Base-by-base conservation (phyloP, 2,797 vertebrate genomes). In the Parotocinclus haroldoi region DNA sequence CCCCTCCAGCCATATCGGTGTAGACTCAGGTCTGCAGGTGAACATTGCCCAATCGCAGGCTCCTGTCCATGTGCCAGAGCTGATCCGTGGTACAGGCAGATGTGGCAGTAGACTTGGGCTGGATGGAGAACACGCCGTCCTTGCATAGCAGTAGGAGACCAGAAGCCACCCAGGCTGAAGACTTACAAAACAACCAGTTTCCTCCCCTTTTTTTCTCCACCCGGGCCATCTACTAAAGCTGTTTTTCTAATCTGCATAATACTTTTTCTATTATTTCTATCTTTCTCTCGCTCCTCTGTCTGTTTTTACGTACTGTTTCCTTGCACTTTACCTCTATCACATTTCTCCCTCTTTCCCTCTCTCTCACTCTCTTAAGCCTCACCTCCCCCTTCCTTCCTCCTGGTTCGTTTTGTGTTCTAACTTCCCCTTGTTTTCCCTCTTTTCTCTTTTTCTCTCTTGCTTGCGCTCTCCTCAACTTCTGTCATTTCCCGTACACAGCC, bases 231-330 rank as follows among this genome's bases (percentile, higher is more conserved):
- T 85, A 81, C 83, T 76, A 78, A 45, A 71, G 79, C 89, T 89
- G 87, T 83, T 89, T 90, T 90, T 85, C 85, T 89, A 88, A 90
- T 90, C 89, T 89, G 80, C 76, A 77, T 78, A 75, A 60, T 50
- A 64, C 84, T 81, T 79, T 83, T 83, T 82, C 81, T 69, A 81
- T 84, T 80, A 83, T 86, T 87, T 81, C 85, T 87, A 80, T 80
- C 80, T 79, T 81, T 84, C 79, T 66, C 40, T 58, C 56, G 19
- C 68, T 64, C 68, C 44, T 55, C 50, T 53, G 17, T 14, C 58
- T 45, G 48, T 78, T 79, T 79, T 77, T 74, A 79, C 72, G 76
- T 78, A 58, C 78, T 76, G 78, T 78, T 67, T 77, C 78, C 46
- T 67, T 69, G 46, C 75, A 77, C 53, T 50, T 79, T 71, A 80